Conservation (phyloP, 2,888 invertebrate species). For the Stratiomys singularior region DNA sequence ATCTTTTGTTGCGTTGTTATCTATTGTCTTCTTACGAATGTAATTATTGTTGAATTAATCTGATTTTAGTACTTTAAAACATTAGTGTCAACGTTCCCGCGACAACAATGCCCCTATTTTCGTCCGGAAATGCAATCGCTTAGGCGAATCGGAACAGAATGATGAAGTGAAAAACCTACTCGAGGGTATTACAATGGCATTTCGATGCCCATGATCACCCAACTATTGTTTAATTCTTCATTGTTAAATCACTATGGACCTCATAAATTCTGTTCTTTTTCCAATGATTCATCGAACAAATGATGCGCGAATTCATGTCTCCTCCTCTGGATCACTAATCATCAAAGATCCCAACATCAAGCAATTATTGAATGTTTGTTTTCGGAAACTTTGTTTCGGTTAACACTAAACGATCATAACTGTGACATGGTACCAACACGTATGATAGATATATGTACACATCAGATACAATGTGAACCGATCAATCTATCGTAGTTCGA, state of each 20-base stretch:
- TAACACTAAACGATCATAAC: constrained; percentile 20
- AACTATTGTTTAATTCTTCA: constrained; percentile 7
- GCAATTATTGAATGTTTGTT: constrained; percentile 46
- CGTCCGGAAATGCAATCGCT: constrained; percentile 25
- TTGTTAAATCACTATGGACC: not conserved
- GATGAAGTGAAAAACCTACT: not conserved
- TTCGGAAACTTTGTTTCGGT: constrained; percentile 45
- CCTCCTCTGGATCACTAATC: not conserved
- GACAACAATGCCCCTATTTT: too few relatives aligned
- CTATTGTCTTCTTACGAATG: too few relatives aligned
- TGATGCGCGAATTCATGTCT: constrained; percentile 42
- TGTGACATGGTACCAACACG: not conserved
- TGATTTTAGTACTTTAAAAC: too few relatives aligned
- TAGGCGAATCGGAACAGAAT: constrained; percentile 26
- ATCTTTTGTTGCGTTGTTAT: too few relatives aligned
- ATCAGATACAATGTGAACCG: not conserved
- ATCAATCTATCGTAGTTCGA: constrained; percentile 14
- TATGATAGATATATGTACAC: not conserved
- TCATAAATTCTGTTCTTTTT: constrained; percentile 32
- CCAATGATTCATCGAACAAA: constrained; percentile 18
- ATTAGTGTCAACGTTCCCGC: too few relatives aligned
- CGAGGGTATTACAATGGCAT: not conserved
- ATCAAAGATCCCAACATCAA: constrained; percentile 27
- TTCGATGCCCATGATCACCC: constrained; percentile 26
- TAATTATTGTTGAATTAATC: too few relatives aligned